Percentiles rank a stretch among this genome's conserved stretches.
Conservation (phyloP, 1,140 invertebrate genomes). For the Trichomalopsis sarcophagae region DNA sequence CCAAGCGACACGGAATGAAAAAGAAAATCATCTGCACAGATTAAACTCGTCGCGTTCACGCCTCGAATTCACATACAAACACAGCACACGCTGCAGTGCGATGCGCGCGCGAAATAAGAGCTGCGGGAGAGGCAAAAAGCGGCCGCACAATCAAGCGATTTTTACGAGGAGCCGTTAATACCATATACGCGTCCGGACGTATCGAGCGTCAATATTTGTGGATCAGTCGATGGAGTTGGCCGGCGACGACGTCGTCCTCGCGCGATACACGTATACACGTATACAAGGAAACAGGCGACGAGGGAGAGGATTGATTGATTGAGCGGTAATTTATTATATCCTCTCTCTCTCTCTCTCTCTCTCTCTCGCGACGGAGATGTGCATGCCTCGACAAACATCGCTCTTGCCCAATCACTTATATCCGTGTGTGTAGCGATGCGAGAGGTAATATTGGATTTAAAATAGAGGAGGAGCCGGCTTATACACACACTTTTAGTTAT, state of each 20-base stretch:
- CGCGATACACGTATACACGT: background rate
- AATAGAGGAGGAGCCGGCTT: too few species aligned
- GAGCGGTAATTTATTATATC: slow-evolving; percentile 44
- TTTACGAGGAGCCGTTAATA: slow-evolving; percentile 62
- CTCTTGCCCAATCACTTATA: background rate
- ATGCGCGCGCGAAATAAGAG: background rate
- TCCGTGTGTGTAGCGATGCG: background rate
- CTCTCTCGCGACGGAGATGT: background rate
- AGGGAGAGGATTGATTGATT: slow-evolving; percentile 26
- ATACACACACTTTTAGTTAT: too few species aligned
- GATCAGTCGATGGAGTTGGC: slow-evolving; percentile 57
- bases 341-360: background rate
- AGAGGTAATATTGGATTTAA: too few species aligned
- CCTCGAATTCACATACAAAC: slow-evolving; percentile 9
- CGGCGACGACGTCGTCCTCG: background rate
- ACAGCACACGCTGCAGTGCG: background rate
- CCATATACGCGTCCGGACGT: background rate
- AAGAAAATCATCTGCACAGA: background rate
- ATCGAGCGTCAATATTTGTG: slow-evolving; percentile 61
- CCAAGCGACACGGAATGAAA: background rate
- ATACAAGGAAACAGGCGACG: background rate
- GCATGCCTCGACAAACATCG: slow-evolving; percentile 24
- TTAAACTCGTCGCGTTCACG: background rate
- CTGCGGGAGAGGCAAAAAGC: background rate
- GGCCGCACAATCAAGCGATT: slow-evolving; percentile 63